These are phyloP conservation scores for Riptortus pedestris DNA, from an alignment of 1,140 invertebrate species.

Conservation along the genomic window DNA sequence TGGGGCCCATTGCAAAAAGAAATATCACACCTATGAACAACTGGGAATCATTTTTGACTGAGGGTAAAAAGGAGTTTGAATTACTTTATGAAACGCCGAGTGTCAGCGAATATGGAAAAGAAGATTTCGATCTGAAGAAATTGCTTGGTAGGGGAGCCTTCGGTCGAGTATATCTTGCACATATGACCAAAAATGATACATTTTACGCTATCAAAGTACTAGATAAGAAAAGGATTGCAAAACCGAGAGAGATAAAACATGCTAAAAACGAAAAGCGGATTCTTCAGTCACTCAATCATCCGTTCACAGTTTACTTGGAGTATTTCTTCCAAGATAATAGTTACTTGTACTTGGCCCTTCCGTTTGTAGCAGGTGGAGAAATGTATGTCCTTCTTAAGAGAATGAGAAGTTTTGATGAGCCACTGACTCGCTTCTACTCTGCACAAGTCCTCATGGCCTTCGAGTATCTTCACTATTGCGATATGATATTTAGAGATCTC, in stretches of 20 bases:
- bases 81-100: not conserved
- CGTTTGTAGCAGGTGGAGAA: constrained; percentile 73
- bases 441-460: constrained; percentile 83
- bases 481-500: constrained; percentile 83
- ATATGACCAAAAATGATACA: constrained; percentile 47
- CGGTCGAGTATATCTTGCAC: constrained; percentile 73
- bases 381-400: constrained; percentile 62
- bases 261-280: constrained; percentile 79
- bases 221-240: constrained; percentile 76
- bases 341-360: constrained; percentile 69
- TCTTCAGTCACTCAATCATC: constrained; percentile 64
- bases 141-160: constrained; percentile 84
- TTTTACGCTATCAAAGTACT: constrained; percentile 86
- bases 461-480: constrained; percentile 85
- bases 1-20: not conserved
- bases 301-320: constrained; percentile 72
- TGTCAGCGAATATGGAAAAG: not conserved
- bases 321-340: constrained; percentile 78
- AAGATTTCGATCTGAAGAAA: constrained; percentile 45
- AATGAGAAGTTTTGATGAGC: constrained; percentile 62
- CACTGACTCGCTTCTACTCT: constrained; percentile 77
- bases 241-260: constrained; percentile 74
- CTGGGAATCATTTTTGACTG: not conserved
- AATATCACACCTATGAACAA: not conserved
- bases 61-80: not conserved